A percentile compares a stretch with the other conserved stretches of the same genome.
phyloP scores from a whole-genome alignment of 2,797 vertebrate species.

The Lagocephalus sceleratus region DNA sequence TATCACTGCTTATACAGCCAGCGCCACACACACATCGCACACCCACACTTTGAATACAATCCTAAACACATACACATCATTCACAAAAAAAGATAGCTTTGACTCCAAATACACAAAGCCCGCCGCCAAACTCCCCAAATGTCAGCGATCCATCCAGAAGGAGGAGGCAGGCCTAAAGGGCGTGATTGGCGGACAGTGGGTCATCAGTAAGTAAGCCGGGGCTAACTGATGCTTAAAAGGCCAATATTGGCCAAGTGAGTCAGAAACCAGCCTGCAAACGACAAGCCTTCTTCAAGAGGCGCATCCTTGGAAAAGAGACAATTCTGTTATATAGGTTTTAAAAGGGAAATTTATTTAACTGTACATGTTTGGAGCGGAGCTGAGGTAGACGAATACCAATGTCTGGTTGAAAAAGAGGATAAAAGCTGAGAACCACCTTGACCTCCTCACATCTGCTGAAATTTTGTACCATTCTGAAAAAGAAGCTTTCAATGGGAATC shows the following conservation, averaged over 20 bases:
- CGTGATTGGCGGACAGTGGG: neutral
- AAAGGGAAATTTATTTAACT: conserved; percentile 11
- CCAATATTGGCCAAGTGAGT: neutral
- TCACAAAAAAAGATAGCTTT: conserved; percentile 60
- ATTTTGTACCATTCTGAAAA: neutral
- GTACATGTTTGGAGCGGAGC: neutral
- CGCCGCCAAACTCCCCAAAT: conserved; percentile 66
- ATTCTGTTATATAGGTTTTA: neutral
- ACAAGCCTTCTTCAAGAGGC: conserved; percentile 72
- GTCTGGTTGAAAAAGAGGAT: conserved; percentile 22
- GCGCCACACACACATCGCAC: conserved; percentile 41
- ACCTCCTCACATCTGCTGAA: neutral
- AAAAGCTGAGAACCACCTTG: neutral
- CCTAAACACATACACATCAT: conserved; percentile 43
- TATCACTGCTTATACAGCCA: conserved; percentile 80
- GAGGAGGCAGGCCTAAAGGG: conserved; percentile 16
- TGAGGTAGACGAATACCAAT: conserved; percentile 25
- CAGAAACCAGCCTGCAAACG: conserved; percentile 18
- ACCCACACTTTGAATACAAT: conserved; percentile 45
- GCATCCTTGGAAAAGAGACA: conserved; percentile 44
- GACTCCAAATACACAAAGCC: conserved; percentile 61
- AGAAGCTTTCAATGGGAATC: no score
- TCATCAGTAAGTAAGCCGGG: neutral
- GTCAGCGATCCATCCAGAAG: conserved; percentile 51
- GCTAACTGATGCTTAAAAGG: conserved; percentile 43